These are phyloP conservation scores for Baccha elongata DNA, from an alignment of 2,888 invertebrate genomes.

Conservation along the genomic window DNA sequence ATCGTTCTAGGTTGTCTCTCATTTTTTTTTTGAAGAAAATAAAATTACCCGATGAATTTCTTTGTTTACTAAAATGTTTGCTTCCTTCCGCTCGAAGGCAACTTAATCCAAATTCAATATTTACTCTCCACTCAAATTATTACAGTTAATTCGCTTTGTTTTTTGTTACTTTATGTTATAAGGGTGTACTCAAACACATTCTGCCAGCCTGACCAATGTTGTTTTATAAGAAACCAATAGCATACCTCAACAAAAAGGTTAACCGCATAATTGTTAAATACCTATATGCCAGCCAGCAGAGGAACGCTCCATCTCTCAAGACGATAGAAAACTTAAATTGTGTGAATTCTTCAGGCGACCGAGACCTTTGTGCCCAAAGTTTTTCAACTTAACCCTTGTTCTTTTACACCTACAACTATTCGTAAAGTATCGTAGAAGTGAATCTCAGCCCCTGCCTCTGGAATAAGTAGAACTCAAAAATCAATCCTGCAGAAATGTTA, in stretches of 20 bases:
- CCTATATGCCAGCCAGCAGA: constrained; percentile 19
- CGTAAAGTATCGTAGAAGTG: constrained; percentile 45
- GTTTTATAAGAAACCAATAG: background rate
- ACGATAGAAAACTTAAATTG: constrained; percentile 24
- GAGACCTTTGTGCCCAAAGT: constrained; percentile 10
- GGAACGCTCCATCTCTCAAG: too few species aligned
- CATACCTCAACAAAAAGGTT: constrained; percentile 20
- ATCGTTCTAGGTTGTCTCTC: constrained; percentile 12
- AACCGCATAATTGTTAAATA: constrained; percentile 42
- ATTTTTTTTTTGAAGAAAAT: too few species aligned
- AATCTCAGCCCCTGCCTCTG: constrained; percentile 15
- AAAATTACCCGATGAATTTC: constrained; percentile 44
- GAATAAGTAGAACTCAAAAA: constrained; percentile 38
- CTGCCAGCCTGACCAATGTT: background rate
- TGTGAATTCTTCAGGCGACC: constrained; percentile 25
- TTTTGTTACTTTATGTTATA: background rate
- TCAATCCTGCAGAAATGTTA: constrained; percentile 61
- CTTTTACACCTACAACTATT: constrained; percentile 27
- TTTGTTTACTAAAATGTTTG: constrained; percentile 36
- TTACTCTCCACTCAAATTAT: constrained; percentile 67
- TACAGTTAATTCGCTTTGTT: constrained; percentile 63
- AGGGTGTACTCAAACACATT: background rate
- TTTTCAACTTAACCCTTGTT: constrained; percentile 12
- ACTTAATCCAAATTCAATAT: constrained; percentile 56
- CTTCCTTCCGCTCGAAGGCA: constrained; percentile 26